Conservation (phyloP, 1,140 invertebrate species). For the Pseudomyrmex flavicornis region DNA sequence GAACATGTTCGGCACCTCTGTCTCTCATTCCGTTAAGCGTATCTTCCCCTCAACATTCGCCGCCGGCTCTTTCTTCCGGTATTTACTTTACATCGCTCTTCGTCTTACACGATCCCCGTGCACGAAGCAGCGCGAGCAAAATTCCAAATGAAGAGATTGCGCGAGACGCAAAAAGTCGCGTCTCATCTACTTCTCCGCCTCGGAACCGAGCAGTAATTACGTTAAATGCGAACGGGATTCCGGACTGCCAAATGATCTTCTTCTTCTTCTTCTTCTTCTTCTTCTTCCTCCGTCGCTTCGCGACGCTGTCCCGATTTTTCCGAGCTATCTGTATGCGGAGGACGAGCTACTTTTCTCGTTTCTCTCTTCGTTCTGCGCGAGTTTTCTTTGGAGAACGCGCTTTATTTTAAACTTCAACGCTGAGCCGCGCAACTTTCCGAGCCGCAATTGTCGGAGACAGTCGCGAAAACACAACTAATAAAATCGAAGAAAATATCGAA, state of each 20-base stretch:
- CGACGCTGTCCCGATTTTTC: conserved; percentile 41
- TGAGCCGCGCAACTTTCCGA: background rate
- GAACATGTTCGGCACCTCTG: background rate
- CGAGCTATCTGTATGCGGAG: conserved; percentile 3
- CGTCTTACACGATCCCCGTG: background rate
- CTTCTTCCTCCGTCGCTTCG: conserved; percentile 32
- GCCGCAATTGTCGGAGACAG: background rate
- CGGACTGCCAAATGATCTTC: conserved; percentile 28
- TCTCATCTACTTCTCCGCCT: conserved; percentile 2
- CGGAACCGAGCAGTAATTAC: conserved; percentile 30
- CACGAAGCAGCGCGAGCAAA: background rate
- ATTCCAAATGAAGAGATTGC: conserved; percentile 45
- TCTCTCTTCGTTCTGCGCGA: background rate
- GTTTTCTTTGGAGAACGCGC: background rate
- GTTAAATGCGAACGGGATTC: conserved; percentile 48
- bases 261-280: background rate
- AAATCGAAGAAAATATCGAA: background rate
- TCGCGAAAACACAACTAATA: background rate
- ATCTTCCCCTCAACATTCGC: background rate
- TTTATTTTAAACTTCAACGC: conserved; percentile 20
- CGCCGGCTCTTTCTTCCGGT: conserved; percentile 11
- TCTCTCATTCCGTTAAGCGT: conserved; percentile 5
- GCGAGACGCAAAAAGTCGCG: conserved; percentile 27
- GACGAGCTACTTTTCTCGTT: conserved; percentile 15
- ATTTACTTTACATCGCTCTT: conserved; percentile 37